phyloP scores from a whole-genome alignment of 2,113 vertebrate genomes.

The Triplophysa dalaica region DNA sequence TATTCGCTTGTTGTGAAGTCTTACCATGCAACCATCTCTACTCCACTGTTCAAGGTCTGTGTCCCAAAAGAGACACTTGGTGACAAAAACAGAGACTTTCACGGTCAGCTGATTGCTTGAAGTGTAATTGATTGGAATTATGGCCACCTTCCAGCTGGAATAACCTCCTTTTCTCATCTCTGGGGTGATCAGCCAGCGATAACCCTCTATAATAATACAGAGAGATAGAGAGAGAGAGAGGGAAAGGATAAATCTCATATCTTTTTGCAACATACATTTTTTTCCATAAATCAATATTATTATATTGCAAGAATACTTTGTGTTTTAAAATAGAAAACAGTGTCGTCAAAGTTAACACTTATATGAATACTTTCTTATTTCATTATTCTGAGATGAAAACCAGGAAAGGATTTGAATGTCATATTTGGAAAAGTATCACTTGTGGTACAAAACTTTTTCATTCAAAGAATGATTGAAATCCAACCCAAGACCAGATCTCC shows the following conservation, averaged over 20 bases:
- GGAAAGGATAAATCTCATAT: background rate
- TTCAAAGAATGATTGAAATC: too few species aligned
- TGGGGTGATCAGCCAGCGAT: conserved; percentile 74
- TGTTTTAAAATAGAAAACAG: too few species aligned
- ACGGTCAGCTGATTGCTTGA: conserved; percentile 49
- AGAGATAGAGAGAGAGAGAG: background rate
- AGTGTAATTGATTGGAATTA: conserved; percentile 51
- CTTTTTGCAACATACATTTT: too few species aligned
- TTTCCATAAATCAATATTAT: too few species aligned
- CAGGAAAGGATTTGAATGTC: too few species aligned
- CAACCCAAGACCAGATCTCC: too few species aligned
- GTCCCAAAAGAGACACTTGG: conserved; percentile 76
- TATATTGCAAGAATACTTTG: too few species aligned
- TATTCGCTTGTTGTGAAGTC: conserved; percentile 1
- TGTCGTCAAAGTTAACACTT: too few species aligned
- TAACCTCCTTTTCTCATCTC: conserved; percentile 58
- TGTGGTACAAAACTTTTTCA: too few species aligned
- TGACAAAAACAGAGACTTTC: conserved; percentile 56
- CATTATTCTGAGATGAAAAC: too few species aligned
- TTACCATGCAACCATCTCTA: conserved; percentile 70
- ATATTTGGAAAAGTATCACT: too few species aligned
- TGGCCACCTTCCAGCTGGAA: conserved; percentile 66
- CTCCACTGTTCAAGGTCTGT: conserved; percentile 54
- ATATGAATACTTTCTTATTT: too few species aligned
- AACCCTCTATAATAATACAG: conserved; percentile 57